phyloP scores from a whole-genome alignment of 92 coral and sea anemone genomes.

The Plumapathes pennacea region DNA sequence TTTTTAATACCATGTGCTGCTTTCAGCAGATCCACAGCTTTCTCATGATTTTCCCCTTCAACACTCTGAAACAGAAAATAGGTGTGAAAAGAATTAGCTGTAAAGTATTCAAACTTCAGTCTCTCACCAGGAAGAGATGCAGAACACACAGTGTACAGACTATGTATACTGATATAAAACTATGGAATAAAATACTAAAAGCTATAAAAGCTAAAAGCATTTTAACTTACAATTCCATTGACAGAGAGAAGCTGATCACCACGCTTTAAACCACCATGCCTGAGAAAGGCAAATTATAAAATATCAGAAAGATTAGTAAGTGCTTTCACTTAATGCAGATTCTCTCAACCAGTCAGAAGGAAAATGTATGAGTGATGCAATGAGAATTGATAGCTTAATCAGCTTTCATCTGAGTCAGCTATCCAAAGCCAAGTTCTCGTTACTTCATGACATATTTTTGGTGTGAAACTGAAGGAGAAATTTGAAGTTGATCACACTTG shows the following conservation, averaged over 20 bases:
- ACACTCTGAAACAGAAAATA: slow-evolving; percentile 69
- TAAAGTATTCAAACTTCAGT: neutral
- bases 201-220: neutral
- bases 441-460: too few species aligned
- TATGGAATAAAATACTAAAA: neutral
- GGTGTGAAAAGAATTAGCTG: neutral
- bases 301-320: too few species aligned
- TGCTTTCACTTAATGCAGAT: too few species aligned
- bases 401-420: too few species aligned
- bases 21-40: slow-evolving; percentile 94
- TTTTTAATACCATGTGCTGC: slow-evolving; percentile 84
- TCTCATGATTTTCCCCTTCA: slow-evolving; percentile 99
- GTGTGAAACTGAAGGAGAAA: too few species aligned
- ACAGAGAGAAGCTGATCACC: slow-evolving; percentile 96
- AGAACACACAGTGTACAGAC: neutral
- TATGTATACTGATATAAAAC: neutral
- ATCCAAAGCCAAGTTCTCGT: too few species aligned
- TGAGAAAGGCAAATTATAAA: too few species aligned
- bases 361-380: too few species aligned
- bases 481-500: too few species aligned
- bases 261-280: slow-evolving; percentile 90
- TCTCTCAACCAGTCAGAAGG: too few species aligned
- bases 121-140: too few species aligned
- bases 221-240: slow-evolving; percentile 86
- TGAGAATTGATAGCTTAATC: too few species aligned